Evolutionary conservation across 2,888 invertebrate genomes (phyloP).

Genomic region (Oscheius sp.): DNA sequence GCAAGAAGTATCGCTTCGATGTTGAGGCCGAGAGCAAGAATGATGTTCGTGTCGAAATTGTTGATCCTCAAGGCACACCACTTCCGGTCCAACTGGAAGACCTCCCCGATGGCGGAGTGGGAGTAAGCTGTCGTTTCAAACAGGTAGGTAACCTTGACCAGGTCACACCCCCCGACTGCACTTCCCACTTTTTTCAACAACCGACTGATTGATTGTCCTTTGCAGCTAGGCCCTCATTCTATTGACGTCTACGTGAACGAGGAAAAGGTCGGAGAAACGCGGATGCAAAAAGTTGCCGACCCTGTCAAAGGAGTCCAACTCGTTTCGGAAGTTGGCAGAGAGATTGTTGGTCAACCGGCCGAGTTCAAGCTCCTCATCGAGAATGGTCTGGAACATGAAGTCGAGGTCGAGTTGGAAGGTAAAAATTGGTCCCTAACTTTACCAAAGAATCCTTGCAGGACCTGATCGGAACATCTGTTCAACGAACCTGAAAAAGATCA

Average conservation of each 20-base stretch:
- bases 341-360: constrained; percentile 53
- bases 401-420: constrained; percentile 60
- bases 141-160: constrained; percentile 42
- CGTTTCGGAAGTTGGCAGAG: constrained; percentile 39
- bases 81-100: constrained; percentile 63
- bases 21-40: constrained; percentile 54
- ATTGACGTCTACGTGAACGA: constrained; percentile 58
- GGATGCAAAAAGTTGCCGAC: constrained; percentile 46
- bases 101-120: constrained; percentile 54
- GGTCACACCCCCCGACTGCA: neutral
- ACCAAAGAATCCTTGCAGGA: constrained; percentile 42
- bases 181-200: constrained; percentile 7
- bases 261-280: constrained; percentile 49
- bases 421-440: neutral
- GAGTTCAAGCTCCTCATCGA: constrained; percentile 57
- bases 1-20: constrained; percentile 62
- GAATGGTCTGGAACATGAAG: constrained; percentile 56
- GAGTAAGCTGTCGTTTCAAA: constrained; percentile 59
- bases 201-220: neutral
- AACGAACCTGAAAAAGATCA: constrained; percentile 51
- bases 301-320: constrained; percentile 57
- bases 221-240: constrained; percentile 45
- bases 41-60: constrained; percentile 61
- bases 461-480: constrained; percentile 62
- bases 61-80: constrained; percentile 55